These are phyloP conservation scores for Geodia barretti DNA, from an alignment of 37 sponge, comb jelly and placozoan species.

Conservation along the genomic window DNA sequence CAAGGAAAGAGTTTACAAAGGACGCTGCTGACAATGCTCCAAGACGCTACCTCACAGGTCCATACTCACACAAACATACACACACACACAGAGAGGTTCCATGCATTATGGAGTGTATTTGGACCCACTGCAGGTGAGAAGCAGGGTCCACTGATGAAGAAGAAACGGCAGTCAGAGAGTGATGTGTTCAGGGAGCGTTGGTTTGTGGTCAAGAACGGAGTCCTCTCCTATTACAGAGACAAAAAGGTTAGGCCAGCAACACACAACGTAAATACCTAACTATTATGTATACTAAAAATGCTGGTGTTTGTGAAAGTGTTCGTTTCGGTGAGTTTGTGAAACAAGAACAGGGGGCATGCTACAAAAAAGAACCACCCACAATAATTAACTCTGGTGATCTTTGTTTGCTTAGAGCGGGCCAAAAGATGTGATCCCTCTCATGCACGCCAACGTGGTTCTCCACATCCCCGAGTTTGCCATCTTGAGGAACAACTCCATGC, in stretches of 20 bases:
- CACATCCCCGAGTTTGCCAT: slow-evolving; percentile 43
- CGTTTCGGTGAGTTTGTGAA: too few species aligned
- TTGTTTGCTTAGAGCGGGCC: slow-evolving; percentile 38
- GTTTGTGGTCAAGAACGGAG: slow-evolving; percentile 37
- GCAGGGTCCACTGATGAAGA: slow-evolving; percentile 53
- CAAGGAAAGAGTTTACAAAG: slow-evolving; percentile 58
- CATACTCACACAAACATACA: too few species aligned
- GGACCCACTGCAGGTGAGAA: slow-evolving; percentile 17
- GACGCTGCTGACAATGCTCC: slow-evolving; percentile 29
- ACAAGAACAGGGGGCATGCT: too few species aligned
- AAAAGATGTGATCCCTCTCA: slow-evolving; percentile 48
- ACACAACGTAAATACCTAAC: too few species aligned
- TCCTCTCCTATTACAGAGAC: slow-evolving; percentile 19
- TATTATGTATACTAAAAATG: too few species aligned
- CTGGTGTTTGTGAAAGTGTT: too few species aligned
- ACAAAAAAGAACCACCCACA: too few species aligned
- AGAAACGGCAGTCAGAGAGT: slow-evolving; percentile 36
- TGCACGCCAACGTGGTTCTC: slow-evolving; percentile 47
- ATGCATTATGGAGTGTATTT: too few species aligned
- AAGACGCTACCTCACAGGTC: slow-evolving; percentile 48
- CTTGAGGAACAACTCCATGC: slow-evolving; percentile 46
- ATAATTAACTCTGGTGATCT: too few species aligned
- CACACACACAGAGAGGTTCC: not conserved
- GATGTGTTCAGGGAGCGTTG: slow-evolving; percentile 51
- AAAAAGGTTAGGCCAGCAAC: too few species aligned